Evolutionary conservation across 2,888 invertebrate species (phyloP).

Genomic region (Trachelus tabidus): DNA sequence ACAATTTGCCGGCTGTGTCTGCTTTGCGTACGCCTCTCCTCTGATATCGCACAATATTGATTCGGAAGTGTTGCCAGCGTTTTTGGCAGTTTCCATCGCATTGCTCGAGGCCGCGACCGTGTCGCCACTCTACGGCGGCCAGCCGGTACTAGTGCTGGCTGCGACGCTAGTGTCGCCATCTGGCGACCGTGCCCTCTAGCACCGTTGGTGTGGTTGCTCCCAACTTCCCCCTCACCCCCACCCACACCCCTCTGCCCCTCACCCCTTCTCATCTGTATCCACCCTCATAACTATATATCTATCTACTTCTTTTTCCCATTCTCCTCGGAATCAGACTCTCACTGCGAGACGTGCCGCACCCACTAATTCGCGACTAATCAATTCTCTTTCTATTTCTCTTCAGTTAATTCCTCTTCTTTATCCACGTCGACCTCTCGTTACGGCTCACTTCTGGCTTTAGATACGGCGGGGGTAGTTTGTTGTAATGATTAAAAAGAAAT

Average conservation of each 20-base stretch:
- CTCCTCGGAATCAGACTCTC: constrained; percentile 13
- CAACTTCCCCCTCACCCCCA: neutral
- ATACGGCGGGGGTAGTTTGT: neutral
- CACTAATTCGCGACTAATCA: constrained; percentile 49
- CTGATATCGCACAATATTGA: neutral
- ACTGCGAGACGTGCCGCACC: constrained; percentile 39
- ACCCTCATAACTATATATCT: constrained; percentile 6
- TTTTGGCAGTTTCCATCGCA: constrained; percentile 21
- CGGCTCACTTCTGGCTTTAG: neutral
- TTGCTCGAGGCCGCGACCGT: neutral
- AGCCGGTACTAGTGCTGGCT: neutral
- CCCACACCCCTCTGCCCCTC: neutral
- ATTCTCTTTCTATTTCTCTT: constrained; percentile 22
- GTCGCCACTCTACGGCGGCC: neutral
- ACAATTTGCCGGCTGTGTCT: neutral
- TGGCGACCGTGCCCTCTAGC: constrained; percentile 41
- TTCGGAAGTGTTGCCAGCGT: constrained; percentile 12
- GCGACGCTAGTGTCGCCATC: constrained; percentile 38
- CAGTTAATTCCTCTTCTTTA: constrained; percentile 3
- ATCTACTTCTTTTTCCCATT: constrained; percentile 18
- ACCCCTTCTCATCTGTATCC: constrained; percentile 8
- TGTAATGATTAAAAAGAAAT: neutral
- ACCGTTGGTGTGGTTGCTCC: constrained; percentile 1
- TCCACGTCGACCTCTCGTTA: neutral
- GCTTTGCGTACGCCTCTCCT: neutral